A percentile compares a stretch with the other conserved stretches of the same genome.
Conservation (phyloP, 2,888 invertebrate genomes). For the Cyclophora albipunctata region DNA sequence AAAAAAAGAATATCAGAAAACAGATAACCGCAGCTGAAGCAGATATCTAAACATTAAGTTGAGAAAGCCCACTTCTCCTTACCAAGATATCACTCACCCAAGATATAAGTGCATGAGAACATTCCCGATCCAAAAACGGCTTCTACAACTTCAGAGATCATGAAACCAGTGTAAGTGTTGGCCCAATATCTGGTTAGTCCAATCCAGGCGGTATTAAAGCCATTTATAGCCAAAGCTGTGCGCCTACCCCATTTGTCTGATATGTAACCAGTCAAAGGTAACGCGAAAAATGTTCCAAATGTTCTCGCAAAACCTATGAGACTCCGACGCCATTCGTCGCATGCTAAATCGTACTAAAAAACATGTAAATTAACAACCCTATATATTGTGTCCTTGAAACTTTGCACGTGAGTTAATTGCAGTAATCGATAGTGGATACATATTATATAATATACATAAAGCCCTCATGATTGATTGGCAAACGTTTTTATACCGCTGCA, state of each 20-base stretch:
- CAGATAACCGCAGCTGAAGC: too few species aligned
- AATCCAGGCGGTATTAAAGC: conserved; percentile 76
- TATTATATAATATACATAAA: too few species aligned
- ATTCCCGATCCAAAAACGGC: conserved; percentile 79
- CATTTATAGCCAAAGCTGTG: conserved; percentile 74
- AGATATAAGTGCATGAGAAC: conserved; percentile 80
- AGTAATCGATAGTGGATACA: too few species aligned
- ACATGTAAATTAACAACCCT: too few species aligned
- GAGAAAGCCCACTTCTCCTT: too few species aligned
- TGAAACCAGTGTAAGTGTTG: conserved; percentile 78
- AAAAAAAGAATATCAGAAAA: too few species aligned
- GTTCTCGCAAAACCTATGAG: conserved; percentile 83
- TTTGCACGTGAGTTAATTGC: too few species aligned
- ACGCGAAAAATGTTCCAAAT: conserved; percentile 80
- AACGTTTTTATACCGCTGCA: too few species aligned
- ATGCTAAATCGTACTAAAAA: conserved; percentile 76
- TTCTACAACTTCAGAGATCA: conserved; percentile 81
- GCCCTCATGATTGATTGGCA: too few species aligned
- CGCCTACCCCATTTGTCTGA: conserved; percentile 84
- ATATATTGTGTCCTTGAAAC: too few species aligned
- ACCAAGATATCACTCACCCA: conserved; percentile 58
- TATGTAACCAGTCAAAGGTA: conserved; percentile 80
- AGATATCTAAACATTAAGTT: too few species aligned
- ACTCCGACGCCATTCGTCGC: conserved; percentile 81
- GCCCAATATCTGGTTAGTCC: conserved; percentile 67